A percentile compares a stretch with the other conserved stretches of the same genome.
phyloP scores from a whole-genome alignment of 2,888 invertebrate genomes.

The Acheta domesticus region DNA sequence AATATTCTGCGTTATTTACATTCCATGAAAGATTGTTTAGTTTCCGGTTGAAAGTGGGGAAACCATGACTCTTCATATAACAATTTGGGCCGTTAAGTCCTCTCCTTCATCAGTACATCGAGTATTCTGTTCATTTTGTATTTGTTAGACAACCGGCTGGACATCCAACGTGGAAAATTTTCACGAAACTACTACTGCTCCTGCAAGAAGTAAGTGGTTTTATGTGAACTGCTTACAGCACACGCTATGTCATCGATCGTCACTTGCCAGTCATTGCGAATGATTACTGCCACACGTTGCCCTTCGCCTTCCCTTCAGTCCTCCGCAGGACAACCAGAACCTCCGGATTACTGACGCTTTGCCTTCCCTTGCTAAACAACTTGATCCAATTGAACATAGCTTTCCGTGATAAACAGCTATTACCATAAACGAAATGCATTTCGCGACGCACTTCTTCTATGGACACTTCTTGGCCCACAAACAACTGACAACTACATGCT shows the following conservation, averaged over 20 bases:
- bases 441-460: background rate
- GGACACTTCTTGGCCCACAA: background rate
- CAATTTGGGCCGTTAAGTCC: background rate
- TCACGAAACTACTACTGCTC: background rate
- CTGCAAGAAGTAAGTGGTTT: background rate
- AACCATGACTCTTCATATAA: background rate
- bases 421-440: background rate
- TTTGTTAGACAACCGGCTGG: background rate
- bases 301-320: no score
- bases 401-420: background rate
- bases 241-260: background rate
- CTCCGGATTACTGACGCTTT: background rate
- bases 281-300: no score
- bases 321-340: background rate
- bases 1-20: no score
- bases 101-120: background rate
- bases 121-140: no score
- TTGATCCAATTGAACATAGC: background rate
- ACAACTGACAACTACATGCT: background rate
- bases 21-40: no score
- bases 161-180: background rate
- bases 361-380: background rate
- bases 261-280: no score
- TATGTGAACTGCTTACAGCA: background rate
- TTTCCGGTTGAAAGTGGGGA: background rate